Percentiles rank a stretch among this genome's conserved stretches.
Conservation (phyloP, 1,140 invertebrate genomes). For the Neomicropteryx cornuta region DNA sequence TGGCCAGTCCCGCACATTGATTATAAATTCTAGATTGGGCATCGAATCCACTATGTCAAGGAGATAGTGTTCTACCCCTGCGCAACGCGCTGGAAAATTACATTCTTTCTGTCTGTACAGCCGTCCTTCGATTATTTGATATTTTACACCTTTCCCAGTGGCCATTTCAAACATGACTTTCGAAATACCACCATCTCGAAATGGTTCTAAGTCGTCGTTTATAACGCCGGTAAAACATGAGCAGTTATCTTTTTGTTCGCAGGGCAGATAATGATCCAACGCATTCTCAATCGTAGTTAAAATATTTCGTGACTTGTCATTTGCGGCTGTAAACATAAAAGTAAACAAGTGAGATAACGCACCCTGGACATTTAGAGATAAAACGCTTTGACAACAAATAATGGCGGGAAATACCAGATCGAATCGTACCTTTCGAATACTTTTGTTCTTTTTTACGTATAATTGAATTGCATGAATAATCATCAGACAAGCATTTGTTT, state of each 20-base stretch:
- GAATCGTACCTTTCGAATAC: no score
- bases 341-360: no score
- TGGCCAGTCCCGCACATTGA: constrained; percentile 91
- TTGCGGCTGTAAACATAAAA: constrained; percentile 26
- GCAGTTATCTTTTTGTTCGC: constrained; percentile 39
- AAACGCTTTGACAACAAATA: no score
- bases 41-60: constrained; percentile 49
- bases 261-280: constrained; percentile 31
- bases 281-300: constrained; percentile 29
- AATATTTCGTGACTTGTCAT: constrained; percentile 25
- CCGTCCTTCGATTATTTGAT: constrained; percentile 72
- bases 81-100: constrained; percentile 85
- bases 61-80: constrained; percentile 86
- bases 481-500: no score
- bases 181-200: constrained; percentile 54
- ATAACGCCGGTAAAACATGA: constrained; percentile 54
- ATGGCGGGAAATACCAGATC: no score
- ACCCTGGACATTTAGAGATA: no score
- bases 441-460: no score
- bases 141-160: constrained; percentile 58
- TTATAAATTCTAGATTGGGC: constrained; percentile 74
- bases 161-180: constrained; percentile 50
- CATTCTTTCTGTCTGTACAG: constrained; percentile 76
- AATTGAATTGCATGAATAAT: no score
- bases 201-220: constrained; percentile 55